A percentile compares a stretch with the other conserved stretches of the same genome.
phyloP scores from a whole-genome alignment of 1,140 invertebrate genomes.

The Melitaea cinxia region DNA sequence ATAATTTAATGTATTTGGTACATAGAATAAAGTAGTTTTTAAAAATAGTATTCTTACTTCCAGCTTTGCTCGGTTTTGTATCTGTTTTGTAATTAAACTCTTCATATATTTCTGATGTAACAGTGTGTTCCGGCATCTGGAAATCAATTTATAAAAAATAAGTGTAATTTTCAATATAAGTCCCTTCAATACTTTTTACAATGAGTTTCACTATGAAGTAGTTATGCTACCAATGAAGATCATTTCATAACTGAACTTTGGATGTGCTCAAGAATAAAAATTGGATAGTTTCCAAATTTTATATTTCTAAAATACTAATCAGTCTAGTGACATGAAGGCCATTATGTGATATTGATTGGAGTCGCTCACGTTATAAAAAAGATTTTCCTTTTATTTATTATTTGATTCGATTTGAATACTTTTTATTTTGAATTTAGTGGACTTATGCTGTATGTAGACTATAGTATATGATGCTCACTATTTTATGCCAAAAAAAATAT shows the following conservation, averaged over 20 bases:
- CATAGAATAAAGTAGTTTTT: background rate
- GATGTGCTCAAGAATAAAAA: slow-evolving; percentile 53
- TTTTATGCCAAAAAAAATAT: too few relatives aligned
- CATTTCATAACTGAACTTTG: slow-evolving; percentile 18
- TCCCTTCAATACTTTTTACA: background rate
- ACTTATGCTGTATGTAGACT: too few relatives aligned
- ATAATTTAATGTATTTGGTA: too few relatives aligned
- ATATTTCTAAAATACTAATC: slow-evolving; percentile 75
- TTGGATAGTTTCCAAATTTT: slow-evolving; percentile 74
- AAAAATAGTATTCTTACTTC: slow-evolving; percentile 61
- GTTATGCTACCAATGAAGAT: slow-evolving; percentile 13
- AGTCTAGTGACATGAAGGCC: slow-evolving; percentile 42
- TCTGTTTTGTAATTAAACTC: slow-evolving; percentile 77
- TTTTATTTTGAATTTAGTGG: too few relatives aligned
- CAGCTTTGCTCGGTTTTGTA: slow-evolving; percentile 58
- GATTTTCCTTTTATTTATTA: background rate
- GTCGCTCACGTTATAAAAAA: background rate
- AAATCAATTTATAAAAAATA: slow-evolving; percentile 41
- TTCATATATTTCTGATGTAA: slow-evolving; percentile 78
- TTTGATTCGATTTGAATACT: too few relatives aligned
- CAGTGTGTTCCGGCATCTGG: slow-evolving; percentile 77
- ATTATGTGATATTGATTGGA: slow-evolving; percentile 11
- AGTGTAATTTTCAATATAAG: too few relatives aligned
- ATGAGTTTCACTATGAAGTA: background rate
- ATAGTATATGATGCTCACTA: too few relatives aligned